Evolutionary conservation across 2,888 invertebrate genomes (phyloP).

Genomic region (Tenthredo notha): DNA sequence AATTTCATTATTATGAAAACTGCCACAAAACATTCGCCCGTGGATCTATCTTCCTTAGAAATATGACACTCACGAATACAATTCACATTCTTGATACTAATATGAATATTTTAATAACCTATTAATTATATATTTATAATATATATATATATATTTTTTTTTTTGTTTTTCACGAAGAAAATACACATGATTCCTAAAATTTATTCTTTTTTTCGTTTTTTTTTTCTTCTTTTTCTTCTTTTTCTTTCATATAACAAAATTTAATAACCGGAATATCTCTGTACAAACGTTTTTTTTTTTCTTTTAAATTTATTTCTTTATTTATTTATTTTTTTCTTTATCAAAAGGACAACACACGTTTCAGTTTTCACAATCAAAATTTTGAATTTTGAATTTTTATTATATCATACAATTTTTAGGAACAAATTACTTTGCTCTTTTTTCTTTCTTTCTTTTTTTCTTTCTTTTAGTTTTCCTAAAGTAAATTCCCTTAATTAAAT

Average conservation of each 20-base stretch:
- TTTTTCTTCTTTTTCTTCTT: slow-evolving; percentile 55
- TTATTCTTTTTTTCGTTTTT: slow-evolving; percentile 61
- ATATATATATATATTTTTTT: slow-evolving; percentile 55
- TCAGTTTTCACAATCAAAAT: slow-evolving; percentile 71
- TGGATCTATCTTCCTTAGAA: slow-evolving; percentile 78
- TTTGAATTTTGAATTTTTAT: slow-evolving; percentile 76
- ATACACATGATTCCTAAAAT: slow-evolving; percentile 76
- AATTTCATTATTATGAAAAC: slow-evolving; percentile 69
- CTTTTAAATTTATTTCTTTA: slow-evolving; percentile 57
- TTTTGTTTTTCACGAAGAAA: slow-evolving; percentile 75
- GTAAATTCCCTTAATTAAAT: slow-evolving; percentile 71
- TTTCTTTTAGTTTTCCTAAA: slow-evolving; percentile 65
- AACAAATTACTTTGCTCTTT: slow-evolving; percentile 73
- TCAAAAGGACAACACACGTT: slow-evolving; percentile 74
- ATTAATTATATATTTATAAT: slow-evolving; percentile 63
- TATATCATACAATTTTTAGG: slow-evolving; percentile 67
- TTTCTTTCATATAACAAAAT: slow-evolving; percentile 74
- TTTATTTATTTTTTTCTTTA: slow-evolving; percentile 63
- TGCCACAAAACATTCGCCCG: slow-evolving; percentile 78
- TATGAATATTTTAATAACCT: slow-evolving; percentile 73
- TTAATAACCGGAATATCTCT: slow-evolving; percentile 78
- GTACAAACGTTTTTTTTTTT: slow-evolving; percentile 75
- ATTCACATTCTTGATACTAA: slow-evolving; percentile 74
- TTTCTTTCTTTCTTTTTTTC: slow-evolving; percentile 59
- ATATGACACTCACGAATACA: slow-evolving; percentile 78